Percentiles rank a stretch among this genome's conserved stretches.
Conservation (phyloP, 2,888 invertebrate genomes). For the Panopea generosa region DNA sequence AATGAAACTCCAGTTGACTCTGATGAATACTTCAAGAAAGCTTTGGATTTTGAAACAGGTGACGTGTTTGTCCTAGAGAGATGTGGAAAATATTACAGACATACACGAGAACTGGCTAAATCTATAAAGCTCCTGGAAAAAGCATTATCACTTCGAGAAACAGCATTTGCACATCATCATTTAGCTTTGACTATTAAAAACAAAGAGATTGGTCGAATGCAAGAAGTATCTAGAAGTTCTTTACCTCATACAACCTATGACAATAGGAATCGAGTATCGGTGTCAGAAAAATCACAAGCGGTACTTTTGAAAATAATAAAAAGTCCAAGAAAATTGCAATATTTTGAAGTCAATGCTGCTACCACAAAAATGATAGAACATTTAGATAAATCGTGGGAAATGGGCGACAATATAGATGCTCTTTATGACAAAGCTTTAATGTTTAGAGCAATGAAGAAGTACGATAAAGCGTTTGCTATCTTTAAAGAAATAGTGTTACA, state of each 20-base stretch:
- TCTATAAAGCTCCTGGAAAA: constrained; percentile 20
- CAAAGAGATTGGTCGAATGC: background rate
- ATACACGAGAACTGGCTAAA: background rate
- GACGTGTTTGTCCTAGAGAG: constrained; percentile 39
- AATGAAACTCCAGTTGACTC: too few species aligned
- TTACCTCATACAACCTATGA: too few species aligned
- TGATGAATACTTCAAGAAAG: too few species aligned
- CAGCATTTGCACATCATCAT: constrained; percentile 25
- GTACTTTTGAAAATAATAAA: constrained; percentile 14
- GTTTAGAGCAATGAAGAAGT: constrained; percentile 8
- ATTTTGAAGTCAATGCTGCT: background rate
- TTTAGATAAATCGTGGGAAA: constrained; percentile 20
- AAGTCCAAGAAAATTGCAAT: constrained; percentile 27
- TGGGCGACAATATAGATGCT: constrained; percentile 24
- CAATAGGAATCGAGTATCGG: background rate
- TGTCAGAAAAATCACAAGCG: background rate
- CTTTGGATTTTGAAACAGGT: background rate
- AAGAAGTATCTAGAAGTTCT: background rate
- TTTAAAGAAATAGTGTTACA: constrained; percentile 26
- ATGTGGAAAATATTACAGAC: constrained; percentile 35
- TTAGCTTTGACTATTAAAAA: constrained; percentile 31
- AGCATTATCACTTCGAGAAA: constrained; percentile 27
- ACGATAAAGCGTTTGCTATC: constrained; percentile 16
- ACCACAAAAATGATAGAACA: constrained; percentile 14
- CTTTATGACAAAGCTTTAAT: constrained; percentile 38